These are phyloP conservation scores for Schrankia costaestrigalis DNA, from an alignment of 2,888 invertebrate species.

Conservation along the genomic window DNA sequence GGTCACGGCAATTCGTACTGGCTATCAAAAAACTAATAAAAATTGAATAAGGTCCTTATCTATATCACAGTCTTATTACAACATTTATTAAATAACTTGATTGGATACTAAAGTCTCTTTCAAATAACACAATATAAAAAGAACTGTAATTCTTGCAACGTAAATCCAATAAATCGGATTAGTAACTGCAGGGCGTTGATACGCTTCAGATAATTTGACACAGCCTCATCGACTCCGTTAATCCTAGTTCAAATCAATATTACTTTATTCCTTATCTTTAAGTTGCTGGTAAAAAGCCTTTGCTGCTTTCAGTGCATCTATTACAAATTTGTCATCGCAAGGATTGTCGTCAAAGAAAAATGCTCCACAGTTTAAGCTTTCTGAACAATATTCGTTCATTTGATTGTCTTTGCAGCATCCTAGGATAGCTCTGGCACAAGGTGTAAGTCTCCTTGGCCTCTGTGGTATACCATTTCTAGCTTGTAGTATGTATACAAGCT, in stretches of 20 bases:
- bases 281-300: conserved; percentile 59
- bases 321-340: conserved; percentile 82
- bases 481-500: conserved; percentile 53
- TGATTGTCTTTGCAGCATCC: conserved; percentile 83
- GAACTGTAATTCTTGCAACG: not conserved
- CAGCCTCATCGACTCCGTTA: conserved; percentile 9
- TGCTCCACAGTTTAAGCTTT: conserved; percentile 85
- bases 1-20: conserved; percentile 1
- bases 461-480: conserved; percentile 39
- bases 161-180: not conserved
- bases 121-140: not conserved
- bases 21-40: conserved; percentile 5
- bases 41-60: conserved; percentile 5
- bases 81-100: not conserved
- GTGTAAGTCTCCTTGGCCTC: conserved; percentile 60
- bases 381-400: conserved; percentile 84
- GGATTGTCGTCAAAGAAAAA: conserved; percentile 89
- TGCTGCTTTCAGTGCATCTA: conserved; percentile 79
- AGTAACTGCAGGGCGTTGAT: not conserved
- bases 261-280: conserved; percentile 14
- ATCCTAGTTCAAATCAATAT: conserved; percentile 6
- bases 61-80: conserved; percentile 10
- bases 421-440: conserved; percentile 88
- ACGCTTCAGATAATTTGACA: conserved; percentile 3
- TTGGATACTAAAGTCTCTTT: not conserved